These are phyloP conservation scores for Hydroisotoma schaefferi DNA, from an alignment of 2,888 invertebrate species.

Conservation along the genomic window DNA sequence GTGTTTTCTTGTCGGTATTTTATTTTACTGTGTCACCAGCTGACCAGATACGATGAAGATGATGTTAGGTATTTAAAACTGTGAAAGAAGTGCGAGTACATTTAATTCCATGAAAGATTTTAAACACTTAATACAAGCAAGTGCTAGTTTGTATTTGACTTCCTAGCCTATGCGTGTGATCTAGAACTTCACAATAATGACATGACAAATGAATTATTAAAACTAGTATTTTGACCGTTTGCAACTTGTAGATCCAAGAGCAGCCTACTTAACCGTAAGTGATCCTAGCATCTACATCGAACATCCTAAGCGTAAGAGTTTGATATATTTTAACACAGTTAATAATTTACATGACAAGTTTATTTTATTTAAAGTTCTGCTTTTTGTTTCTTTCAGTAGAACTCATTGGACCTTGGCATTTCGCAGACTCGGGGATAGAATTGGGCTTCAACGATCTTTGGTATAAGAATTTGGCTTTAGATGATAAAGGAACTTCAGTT, in stretches of 20 bases:
- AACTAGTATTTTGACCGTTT: background rate
- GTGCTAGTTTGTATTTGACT: too few relatives aligned
- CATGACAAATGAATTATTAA: too few relatives aligned
- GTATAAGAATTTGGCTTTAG: conserved; percentile 34
- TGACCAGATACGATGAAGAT: too few relatives aligned
- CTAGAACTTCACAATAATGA: too few relatives aligned
- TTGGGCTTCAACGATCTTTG: conserved; percentile 41
- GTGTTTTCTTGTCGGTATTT: background rate
- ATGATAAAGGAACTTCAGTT: conserved; percentile 35
- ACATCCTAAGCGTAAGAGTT: conserved; percentile 32
- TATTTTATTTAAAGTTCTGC: background rate
- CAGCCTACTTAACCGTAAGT: conserved; percentile 35
- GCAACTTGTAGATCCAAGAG: conserved; percentile 23
- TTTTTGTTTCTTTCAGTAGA: conserved; percentile 36
- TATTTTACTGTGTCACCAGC: too few relatives aligned
- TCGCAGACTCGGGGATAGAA: conserved; percentile 26
- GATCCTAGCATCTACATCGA: conserved; percentile 32
- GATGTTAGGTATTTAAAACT: too few relatives aligned
- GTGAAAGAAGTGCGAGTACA: too few relatives aligned
- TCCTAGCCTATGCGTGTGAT: too few relatives aligned
- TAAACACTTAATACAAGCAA: too few relatives aligned
- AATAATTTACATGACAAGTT: background rate
- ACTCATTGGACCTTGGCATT: conserved; percentile 44
- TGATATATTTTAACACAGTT: background rate
- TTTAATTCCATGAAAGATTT: too few relatives aligned